Base-by-base conservation (phyloP, 2,888 invertebrate species). In the Endotricha flammealis region DNA sequence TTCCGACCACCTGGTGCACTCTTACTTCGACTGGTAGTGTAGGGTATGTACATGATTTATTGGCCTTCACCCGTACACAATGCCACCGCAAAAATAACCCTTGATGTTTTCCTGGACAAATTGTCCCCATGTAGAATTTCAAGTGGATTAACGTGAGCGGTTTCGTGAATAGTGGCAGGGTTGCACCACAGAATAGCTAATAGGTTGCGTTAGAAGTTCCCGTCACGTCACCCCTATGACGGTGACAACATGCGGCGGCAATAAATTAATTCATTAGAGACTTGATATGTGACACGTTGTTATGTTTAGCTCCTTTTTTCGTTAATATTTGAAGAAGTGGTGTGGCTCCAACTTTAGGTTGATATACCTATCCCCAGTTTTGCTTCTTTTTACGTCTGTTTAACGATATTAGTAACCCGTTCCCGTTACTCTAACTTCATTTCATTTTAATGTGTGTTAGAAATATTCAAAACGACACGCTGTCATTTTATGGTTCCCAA, bases 41-140 rank as follows among this genome's bases (percentile, higher is more conserved):
- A 57, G 64, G 64, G 66, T 61, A n/a, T n/a, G n/a, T n/a, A 60
- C 60, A 56, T 81, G 72, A 82, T 83, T 83, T 82, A 83, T 77
- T 67, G 59, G 57, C 53, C 60, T 65, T 63, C 55, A 62, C 63
- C 55, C 59, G 53, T 43, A 73, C 64, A 79, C 77, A 81, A 78
- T 77, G 65, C 70, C 48, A 72, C 81, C 78, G 82, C 83, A 79
- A 77, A 73, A 66, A 75, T 76, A 82, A 80, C 83, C 76, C 81
- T 82, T 79, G 63, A 77, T 65, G 68, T 69, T 71, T 69, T 70
- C 67, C 66, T 50, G 61, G 64, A 67, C 71, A 70, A 73, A 70
- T 75, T 69, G 62, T 69, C 53, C 61, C 50, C 43, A 38, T 48
- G 51, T 53, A n/a, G 29, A 17, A 60, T 60, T 71, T 67, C 57